Base-by-base conservation (phyloP, 1,140 invertebrate genomes). In the Neodiprion virginianus region DNA sequence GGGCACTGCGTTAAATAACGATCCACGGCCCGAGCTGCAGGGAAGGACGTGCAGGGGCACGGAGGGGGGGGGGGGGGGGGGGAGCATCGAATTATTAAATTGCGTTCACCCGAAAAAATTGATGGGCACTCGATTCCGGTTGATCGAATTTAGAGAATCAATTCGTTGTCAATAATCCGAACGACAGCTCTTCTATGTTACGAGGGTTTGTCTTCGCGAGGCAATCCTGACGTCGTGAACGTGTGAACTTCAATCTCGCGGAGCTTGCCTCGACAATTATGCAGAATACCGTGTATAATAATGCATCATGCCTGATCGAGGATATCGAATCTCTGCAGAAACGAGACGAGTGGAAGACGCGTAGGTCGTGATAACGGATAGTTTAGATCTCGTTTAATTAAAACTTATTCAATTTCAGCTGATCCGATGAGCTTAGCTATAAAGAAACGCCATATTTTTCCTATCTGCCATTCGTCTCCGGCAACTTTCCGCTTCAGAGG, bases 381-480 rank as follows among this genome's bases (percentile, higher is more conserved):
- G 28, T 40, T 40, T 40, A 5, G 28, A 40, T 40, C 53, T 61
- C 3, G 4, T 61, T 61, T 61, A 61, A 61, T 61, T 61, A 8
- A 61, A 61, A 61, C 53, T 61, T 61, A 61, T 61, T 61, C 53
- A 61, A 61, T 61, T 61, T 61, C 11, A 61, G n/a, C 53, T 17
- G 53, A 61, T 61, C 53, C 53, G 53, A 61, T 61, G 53, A 61
- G 53, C 53, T 61, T 61, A 61, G 7, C 53, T 12, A 61, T 61
- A 61, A 61, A 12, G 53, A 61, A 61, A 61, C 7, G 53, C 11
- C 53, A 61, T 61, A 61, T 61, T 61, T 61, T 61, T 61, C 53
- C 11, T 14, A 61, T 40, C 28, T 40, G 28, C 28, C 28, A 40
- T 40, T 40, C 28, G 28, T 40, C 28, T 40, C 28, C 28, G 1